Evolutionary conservation across 2,797 vertebrate genomes (phyloP).

Genomic region (Poecile montanus): DNA sequence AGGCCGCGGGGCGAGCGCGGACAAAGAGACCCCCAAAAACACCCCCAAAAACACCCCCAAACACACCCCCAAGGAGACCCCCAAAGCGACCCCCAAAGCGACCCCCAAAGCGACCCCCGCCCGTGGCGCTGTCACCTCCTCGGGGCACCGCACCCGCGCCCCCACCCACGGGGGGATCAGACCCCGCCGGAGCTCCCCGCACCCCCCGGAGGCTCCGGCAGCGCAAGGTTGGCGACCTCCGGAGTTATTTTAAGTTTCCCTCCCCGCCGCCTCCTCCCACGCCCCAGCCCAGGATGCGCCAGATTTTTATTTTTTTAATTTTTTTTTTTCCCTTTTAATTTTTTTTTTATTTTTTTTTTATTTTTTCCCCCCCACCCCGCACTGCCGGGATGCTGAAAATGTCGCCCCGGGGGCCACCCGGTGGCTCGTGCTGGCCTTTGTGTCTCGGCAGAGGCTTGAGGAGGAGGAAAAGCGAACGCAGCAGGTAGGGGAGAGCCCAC

Average conservation of each 20-base stretch:
- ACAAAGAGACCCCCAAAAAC: background rate
- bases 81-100: background rate
- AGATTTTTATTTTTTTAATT: background rate
- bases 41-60: no score
- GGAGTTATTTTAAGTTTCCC: conserved; percentile 43
- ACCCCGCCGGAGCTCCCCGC: background rate
- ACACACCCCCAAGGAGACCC: no score
- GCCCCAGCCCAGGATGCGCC: background rate
- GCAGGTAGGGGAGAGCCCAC: background rate
- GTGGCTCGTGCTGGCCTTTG: background rate
- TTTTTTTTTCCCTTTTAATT: background rate
- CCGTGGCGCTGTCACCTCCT: background rate
- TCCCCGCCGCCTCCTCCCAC: background rate
- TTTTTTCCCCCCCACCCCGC: background rate
- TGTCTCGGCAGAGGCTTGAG: background rate
- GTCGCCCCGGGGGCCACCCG: background rate
- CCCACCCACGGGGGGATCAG: background rate
- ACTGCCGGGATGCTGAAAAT: background rate
- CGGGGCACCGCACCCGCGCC: background rate
- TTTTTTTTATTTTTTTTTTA: background rate
- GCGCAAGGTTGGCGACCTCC: background rate
- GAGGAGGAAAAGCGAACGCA: background rate
- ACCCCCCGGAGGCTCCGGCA: background rate
- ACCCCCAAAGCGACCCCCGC: background rate
- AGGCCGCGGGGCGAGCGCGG: no score